phyloP scores from a whole-genome alignment of 2,888 invertebrate species.

The Eurytoma adleriae region DNA sequence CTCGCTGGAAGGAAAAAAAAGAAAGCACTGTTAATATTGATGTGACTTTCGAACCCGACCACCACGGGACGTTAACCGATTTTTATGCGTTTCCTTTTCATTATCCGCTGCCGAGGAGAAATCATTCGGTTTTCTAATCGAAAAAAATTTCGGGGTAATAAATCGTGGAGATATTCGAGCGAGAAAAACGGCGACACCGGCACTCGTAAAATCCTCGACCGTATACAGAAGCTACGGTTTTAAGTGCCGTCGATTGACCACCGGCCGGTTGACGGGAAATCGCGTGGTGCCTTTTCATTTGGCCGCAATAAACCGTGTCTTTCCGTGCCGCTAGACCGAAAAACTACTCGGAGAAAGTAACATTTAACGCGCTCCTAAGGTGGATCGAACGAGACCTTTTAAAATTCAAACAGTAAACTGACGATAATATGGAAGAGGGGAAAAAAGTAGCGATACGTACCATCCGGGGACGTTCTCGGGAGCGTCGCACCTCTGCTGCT shows the following conservation, averaged over 20 bases:
- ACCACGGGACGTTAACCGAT: neutral
- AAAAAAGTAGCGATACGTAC: constrained; percentile 76
- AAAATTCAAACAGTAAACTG: neutral
- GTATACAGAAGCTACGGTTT: neutral
- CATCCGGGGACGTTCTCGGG: constrained; percentile 95
- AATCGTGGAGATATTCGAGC: neutral
- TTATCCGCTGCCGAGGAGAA: neutral
- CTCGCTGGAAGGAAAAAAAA: constrained; percentile 79
- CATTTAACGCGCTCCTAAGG: neutral
- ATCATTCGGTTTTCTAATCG: neutral
- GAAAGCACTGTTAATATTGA: neutral
- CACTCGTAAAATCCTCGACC: neutral
- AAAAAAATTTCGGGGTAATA: neutral
- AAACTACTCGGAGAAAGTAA: constrained; percentile 28
- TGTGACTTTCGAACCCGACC: constrained; percentile 4
- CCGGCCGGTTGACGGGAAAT: neutral
- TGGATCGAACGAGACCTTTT: neutral
- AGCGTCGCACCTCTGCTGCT: constrained; percentile 88
- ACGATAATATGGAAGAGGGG: too few relatives aligned
- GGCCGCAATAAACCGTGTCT: neutral
- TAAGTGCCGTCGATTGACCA: neutral
- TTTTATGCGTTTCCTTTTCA: neutral
- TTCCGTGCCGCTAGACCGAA: constrained; percentile 30
- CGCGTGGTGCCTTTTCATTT: neutral
- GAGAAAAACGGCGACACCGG: neutral